Base-by-base conservation (phyloP, 2,113 vertebrate genomes). In the Psophia crepitans region DNA sequence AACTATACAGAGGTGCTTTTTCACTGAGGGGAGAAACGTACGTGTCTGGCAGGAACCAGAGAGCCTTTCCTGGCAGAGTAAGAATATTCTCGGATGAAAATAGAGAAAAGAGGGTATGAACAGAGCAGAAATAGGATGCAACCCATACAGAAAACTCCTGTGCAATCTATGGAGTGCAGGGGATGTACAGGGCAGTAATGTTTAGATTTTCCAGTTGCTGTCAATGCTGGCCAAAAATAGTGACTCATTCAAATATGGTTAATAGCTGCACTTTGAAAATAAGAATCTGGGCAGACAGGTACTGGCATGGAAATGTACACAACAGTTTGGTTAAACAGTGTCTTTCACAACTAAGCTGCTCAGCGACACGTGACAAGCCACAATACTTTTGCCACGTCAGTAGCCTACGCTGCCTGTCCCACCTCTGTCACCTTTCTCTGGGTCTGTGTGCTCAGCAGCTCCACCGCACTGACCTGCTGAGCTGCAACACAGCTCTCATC, bases 261-360 rank as follows among this genome's bases (percentile, higher is more conserved):
- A 86, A 84, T 89, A 90, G 63, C 26, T 86, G 37, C 75, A 41
- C 89, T 95, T 94, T 79, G 86, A 83, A 91, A 89, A 73, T 81
- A 89, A 94, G 91, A 95, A 96, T 95, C 89, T 2, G 24, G 95
- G 82, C 87, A 33, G 92, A 85, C 95, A 83, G 92, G 96, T 96
- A 88, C 49, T 68, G 57, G 17, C 90, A 49, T 49, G 82, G 96
- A 94, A 96, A 94, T 66, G 87, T 89, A 94, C 78, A 66, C 81
- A 94, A 39, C 35, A 95, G 69, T 89, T 93, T 91, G 75, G 93
- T 95, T 91, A 93, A 96, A 96, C 84, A 93, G 70, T 83, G 82
- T 91, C 78, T 96, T 96, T 96, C 95, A 73, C 84, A 96, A 93
- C 57, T 63, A 43, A 91, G 66, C 81, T 60, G 22, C 53, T 75